Evolutionary conservation across 2,797 vertebrate genomes (phyloP).

Genomic region (Sebastes kiyomatsui): DNA sequence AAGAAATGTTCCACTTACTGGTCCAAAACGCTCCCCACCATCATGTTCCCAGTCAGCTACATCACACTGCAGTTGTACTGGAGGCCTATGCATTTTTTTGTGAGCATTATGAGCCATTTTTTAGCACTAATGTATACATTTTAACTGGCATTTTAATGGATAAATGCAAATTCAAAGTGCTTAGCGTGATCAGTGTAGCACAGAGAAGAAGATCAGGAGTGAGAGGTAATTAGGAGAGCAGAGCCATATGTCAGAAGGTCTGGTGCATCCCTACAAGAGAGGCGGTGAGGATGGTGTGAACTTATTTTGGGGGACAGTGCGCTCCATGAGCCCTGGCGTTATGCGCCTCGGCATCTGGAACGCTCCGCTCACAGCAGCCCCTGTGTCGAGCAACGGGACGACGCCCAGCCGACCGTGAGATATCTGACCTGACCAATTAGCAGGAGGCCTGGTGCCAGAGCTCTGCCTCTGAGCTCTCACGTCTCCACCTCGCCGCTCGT

Average conservation of each 20-base stretch:
- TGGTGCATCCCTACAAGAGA: conserved; percentile 57
- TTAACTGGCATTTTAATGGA: too few species aligned
- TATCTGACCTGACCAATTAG: conserved; percentile 89
- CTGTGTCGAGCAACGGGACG: conserved; percentile 69
- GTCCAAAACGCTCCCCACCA: not conserved
- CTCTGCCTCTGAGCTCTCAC: conserved; percentile 51
- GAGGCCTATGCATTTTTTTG: not conserved
- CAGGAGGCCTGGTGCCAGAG: conserved; percentile 79
- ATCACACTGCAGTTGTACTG: not conserved
- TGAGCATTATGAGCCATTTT: not conserved
- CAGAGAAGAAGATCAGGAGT: conserved; percentile 9
- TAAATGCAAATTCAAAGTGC: not conserved
- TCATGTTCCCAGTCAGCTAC: not conserved
- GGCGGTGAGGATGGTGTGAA: conserved; percentile 58
- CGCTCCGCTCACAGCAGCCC: conserved; percentile 68
- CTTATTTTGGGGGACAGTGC: conserved; percentile 68
- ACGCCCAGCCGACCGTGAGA: conserved; percentile 79
- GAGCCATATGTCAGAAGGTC: conserved; percentile 81
- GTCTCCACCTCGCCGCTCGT: conserved; percentile 34
- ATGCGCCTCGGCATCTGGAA: conserved; percentile 83
- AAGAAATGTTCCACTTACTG: not conserved
- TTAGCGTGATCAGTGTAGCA: not conserved
- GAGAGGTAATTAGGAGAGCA: conserved; percentile 64
- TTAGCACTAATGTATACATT: not conserved
- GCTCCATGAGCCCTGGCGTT: conserved; percentile 68